phyloP scores from a whole-genome alignment of 2,888 invertebrate genomes.

The Papilio gigon region DNA sequence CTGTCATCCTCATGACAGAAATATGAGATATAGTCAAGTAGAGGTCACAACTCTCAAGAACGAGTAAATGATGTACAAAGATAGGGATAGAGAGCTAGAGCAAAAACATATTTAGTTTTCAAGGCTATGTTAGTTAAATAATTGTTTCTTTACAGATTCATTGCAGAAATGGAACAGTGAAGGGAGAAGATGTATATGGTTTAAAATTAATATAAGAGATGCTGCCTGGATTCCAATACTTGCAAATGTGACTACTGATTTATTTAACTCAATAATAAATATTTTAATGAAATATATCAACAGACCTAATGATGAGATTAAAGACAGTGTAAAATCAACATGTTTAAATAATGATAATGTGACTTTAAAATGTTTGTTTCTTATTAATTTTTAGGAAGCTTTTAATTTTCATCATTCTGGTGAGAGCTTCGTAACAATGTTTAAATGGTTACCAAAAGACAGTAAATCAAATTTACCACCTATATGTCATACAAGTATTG shows the following conservation, averaged over 20 bases:
- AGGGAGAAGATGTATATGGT: slow-evolving; percentile 90
- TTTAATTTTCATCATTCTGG: slow-evolving; percentile 95
- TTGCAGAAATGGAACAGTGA: slow-evolving; percentile 85
- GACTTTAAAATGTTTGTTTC: not conserved
- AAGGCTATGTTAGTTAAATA: not conserved
- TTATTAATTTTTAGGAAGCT: slow-evolving; percentile 80
- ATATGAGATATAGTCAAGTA: too few relatives aligned
- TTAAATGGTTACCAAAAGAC: slow-evolving; percentile 87
- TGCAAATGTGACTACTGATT: slow-evolving; percentile 81
- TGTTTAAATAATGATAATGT: too few relatives aligned
- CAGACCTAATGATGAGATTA: too few relatives aligned
- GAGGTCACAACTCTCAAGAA: too few relatives aligned
- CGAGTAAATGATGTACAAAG: too few relatives aligned
- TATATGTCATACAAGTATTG: slow-evolving; percentile 89
- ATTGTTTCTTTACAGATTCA: slow-evolving; percentile 81
- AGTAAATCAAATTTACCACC: slow-evolving; percentile 86
- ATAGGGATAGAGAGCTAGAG: too few relatives aligned
- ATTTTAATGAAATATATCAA: too few relatives aligned
- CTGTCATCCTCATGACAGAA: too few relatives aligned
- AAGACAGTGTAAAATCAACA: too few relatives aligned
- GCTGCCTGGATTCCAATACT: slow-evolving; percentile 89
- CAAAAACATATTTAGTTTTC: slow-evolving; percentile 2
- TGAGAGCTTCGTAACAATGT: slow-evolving; percentile 89
- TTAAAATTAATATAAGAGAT: slow-evolving; percentile 87
- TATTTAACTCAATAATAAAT: too few relatives aligned